phyloP scores from a whole-genome alignment of 2,113 vertebrate species.

The Felis catus region DNA sequence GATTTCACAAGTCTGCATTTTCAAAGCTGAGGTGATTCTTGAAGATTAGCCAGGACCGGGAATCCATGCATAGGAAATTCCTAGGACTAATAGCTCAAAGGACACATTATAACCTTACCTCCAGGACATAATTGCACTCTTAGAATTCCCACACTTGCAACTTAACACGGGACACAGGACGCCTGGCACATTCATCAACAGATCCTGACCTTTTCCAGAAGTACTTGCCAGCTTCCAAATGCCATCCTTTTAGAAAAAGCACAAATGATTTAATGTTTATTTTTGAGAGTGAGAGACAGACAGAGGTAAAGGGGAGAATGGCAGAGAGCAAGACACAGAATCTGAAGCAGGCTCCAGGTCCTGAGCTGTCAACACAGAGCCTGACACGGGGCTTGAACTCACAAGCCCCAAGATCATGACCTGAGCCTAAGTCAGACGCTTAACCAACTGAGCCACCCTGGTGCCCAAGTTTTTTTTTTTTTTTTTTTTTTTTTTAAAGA shows the following conservation, averaged over 20 bases:
- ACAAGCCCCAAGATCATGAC: no score
- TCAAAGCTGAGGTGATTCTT: not conserved
- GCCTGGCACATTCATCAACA: not conserved
- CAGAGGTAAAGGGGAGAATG: no score
- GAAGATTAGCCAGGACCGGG: not conserved
- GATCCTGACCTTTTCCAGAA: not conserved
- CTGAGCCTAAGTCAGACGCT: no score
- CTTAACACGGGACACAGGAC: not conserved
- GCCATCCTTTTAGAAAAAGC: not conserved
- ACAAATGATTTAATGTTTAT: not conserved
- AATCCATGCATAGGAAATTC: not conserved
- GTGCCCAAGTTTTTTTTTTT: no score
- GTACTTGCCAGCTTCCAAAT: not conserved
- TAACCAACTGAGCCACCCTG: no score
- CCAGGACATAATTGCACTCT: not conserved
- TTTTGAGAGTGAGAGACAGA: no score
- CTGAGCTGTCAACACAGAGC: no score
- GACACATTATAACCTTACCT: not conserved
- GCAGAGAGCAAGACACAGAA: no score
- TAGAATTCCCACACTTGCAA: not conserved
- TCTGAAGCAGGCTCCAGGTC: no score
- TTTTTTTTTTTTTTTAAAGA: no score
- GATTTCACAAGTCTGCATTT: not conserved
- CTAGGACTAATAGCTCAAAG: not conserved
- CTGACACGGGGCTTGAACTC: fast-evolving